Base-by-base conservation (phyloP, 2,113 vertebrate species). In the Periophthalmus modestus region DNA sequence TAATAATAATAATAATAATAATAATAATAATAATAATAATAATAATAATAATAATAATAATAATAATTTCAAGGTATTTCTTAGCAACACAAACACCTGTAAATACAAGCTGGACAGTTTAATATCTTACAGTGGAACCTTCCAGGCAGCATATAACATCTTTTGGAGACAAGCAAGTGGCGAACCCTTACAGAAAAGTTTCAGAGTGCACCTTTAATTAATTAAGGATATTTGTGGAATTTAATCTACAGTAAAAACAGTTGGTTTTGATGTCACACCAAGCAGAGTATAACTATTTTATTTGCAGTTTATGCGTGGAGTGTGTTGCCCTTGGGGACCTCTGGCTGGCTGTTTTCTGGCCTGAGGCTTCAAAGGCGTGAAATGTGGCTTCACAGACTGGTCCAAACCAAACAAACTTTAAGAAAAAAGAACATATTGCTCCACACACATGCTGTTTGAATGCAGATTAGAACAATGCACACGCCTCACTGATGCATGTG, bases 381-480 rank as follows among this genome's bases (percentile, higher is more conserved):
- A 59, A 75, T 75, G 67, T 68, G 74, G 80, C 77, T 83, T 69
- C 4, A 34, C 28, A 65, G 23, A 80, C 58, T 68, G 71, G 75
- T 82, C 75, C 85, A 88, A 87, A 77, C 65, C 68, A 76, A 83
- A 81, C 88, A 76, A 59, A 67, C 77, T 0, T 68, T 43, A 55
- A 43, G 24, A 52, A 73, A 71, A 67, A 67, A 81, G 82, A 15
- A 87, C 65, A 0, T 55, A 82, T 78, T 79, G 68, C 55, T 78
- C 55, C 54, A 24, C 73, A 63, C 69, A 72, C 59, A 28, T 63
- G 13, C 58, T 52, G 5, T 74, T 48, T 82, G 80, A 68, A 66
- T 70, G 43, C 3, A 28, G 78, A 83, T 81, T 34, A 75, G 76
- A 81, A 70, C 66, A 23, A 1, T n/a, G n/a, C 72, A 58, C 67